Conservation (phyloP, 92 coral and sea anemone genomes). For the Parazoanthus darwini region DNA sequence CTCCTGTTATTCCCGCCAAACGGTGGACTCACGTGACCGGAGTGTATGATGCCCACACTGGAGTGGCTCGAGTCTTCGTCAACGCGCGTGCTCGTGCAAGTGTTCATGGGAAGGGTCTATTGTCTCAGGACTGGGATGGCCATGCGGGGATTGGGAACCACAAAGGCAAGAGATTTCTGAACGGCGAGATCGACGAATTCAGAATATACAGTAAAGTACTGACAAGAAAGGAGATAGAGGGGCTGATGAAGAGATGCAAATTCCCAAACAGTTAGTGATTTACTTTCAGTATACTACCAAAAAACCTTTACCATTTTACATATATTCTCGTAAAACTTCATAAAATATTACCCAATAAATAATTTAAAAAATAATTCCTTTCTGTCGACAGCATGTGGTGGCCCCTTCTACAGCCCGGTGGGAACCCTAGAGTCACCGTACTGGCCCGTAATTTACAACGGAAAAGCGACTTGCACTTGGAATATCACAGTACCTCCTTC, state of each 20-base stretch:
- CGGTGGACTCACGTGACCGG: slow-evolving; percentile 88
- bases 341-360: too few species aligned
- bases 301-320: background rate
- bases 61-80: slow-evolving; percentile 73
- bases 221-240: slow-evolving; percentile 60
- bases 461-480: slow-evolving; percentile 69
- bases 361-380: too few species aligned
- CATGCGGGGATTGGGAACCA: slow-evolving; percentile 87
- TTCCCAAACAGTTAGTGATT: slow-evolving; percentile 60
- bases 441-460: slow-evolving; percentile 79
- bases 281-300: background rate
- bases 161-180: slow-evolving; percentile 70
- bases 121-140: slow-evolving; percentile 88
- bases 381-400: slow-evolving; percentile 53
- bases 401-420: slow-evolving; percentile 51
- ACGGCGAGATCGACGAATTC: slow-evolving; percentile 83
- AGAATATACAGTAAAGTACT: slow-evolving; percentile 76
- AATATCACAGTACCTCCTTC: slow-evolving; percentile 50
- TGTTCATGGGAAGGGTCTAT: slow-evolving; percentile 81
- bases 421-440: slow-evolving; percentile 76
- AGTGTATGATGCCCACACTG: slow-evolving; percentile 70
- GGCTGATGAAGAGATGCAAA: slow-evolving; percentile 61
- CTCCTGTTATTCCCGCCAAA: slow-evolving; percentile 74
- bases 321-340: background rate
- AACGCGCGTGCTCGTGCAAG: slow-evolving; percentile 77